Evolutionary conservation across 2,797 vertebrate species (phyloP).

Genomic region (Carapus acus): DNA sequence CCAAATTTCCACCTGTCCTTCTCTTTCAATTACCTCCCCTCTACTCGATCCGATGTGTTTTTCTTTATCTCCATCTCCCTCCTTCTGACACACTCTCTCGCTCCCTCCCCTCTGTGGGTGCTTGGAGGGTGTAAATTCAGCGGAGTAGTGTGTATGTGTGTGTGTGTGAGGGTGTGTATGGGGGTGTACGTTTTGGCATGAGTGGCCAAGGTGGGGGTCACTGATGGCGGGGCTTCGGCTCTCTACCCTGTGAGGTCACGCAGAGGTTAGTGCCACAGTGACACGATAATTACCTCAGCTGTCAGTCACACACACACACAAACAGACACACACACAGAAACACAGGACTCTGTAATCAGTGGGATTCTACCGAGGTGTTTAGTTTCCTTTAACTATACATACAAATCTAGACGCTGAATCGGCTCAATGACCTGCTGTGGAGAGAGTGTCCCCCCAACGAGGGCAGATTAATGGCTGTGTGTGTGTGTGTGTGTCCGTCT

Average conservation of each 20-base stretch:
- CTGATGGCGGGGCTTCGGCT: conserved; percentile 44
- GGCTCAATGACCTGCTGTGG: conserved; percentile 1
- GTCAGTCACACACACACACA: conserved; percentile 56
- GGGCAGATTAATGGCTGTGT: conserved; percentile 6
- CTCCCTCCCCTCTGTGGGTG: conserved; percentile 5
- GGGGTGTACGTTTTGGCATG: conserved; percentile 36
- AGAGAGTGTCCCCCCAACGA: background rate
- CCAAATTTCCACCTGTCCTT: conserved; percentile 20
- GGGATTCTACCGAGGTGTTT: conserved; percentile 24
- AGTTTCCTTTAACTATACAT: conserved; percentile 11
- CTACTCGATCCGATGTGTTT: conserved; percentile 10
- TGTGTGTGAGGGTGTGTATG: too few relatives aligned
- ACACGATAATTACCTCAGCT: conserved; percentile 65
- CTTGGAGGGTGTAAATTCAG: conserved; percentile 45
- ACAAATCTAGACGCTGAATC: conserved; percentile 1
- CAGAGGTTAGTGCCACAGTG: conserved; percentile 55
- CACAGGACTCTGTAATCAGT: conserved; percentile 8
- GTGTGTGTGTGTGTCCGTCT: conserved; percentile 12
- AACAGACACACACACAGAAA: conserved; percentile 4
- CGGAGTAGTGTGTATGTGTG: too few relatives aligned
- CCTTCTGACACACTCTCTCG: conserved; percentile 1
- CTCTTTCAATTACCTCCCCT: conserved; percentile 17
- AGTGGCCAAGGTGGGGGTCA: conserved; percentile 34
- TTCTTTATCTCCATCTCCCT: conserved; percentile 7
- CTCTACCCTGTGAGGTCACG: conserved; percentile 54